phyloP scores from a whole-genome alignment of 2,113 vertebrate species.

The Cheirogaleus medius region DNA sequence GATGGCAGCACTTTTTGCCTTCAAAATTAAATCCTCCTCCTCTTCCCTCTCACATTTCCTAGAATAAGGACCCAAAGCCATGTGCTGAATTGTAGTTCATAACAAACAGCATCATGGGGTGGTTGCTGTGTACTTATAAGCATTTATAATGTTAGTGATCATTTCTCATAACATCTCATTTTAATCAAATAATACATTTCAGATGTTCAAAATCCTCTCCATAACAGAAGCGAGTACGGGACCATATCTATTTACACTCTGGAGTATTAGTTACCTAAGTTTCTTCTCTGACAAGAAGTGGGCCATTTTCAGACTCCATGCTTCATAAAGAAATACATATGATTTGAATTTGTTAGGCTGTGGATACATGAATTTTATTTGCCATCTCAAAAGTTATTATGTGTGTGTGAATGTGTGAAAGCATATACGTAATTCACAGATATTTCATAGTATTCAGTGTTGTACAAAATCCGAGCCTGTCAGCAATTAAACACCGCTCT shows the following conservation, averaged over 20 bases:
- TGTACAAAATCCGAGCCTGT: not conserved
- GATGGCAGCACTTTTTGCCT: not conserved
- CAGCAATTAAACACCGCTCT: not conserved
- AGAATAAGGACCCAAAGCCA: not conserved
- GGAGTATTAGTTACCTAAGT: not conserved
- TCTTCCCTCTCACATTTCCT: not conserved
- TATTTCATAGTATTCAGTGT: not conserved
- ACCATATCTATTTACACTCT: not conserved
- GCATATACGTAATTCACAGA: not conserved
- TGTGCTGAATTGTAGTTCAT: not conserved
- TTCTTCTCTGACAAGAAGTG: not conserved
- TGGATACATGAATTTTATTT: not conserved
- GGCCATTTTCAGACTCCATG: not conserved
- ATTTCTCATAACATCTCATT: not conserved
- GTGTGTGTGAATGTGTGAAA: not conserved
- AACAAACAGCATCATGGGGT: not conserved
- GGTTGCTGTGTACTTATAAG: not conserved
- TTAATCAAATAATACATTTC: conserved; percentile 13
- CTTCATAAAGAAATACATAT: conserved; percentile 22
- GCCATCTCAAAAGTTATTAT: not conserved
- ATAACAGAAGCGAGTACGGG: not conserved
- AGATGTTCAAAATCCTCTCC: conserved; percentile 3
- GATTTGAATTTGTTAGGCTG: not conserved
- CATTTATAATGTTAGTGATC: not conserved
- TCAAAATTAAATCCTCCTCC: not conserved